phyloP scores from a whole-genome alignment of 1,140 invertebrate genomes.

The Eueides isabella region DNA sequence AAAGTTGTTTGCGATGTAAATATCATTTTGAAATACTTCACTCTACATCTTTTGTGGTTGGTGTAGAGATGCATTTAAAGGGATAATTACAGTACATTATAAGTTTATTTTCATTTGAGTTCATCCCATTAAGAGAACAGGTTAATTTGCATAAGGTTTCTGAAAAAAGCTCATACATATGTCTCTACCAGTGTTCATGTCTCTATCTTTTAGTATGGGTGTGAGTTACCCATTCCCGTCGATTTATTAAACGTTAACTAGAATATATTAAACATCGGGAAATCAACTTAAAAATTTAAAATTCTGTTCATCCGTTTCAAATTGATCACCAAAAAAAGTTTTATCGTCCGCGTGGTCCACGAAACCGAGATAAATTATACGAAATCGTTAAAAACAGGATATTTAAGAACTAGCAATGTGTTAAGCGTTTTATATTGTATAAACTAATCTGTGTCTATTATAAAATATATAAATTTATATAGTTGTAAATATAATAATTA shows the following conservation, averaged over 20 bases:
- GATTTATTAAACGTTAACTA: neutral
- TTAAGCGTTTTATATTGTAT: slow-evolving; percentile 10
- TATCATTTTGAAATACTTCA: neutral
- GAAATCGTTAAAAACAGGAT: slow-evolving; percentile 13
- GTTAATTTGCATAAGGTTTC: slow-evolving; percentile 6
- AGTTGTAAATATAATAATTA: no score
- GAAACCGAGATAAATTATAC: slow-evolving; percentile 10
- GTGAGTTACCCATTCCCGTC: neutral
- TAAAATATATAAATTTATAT: no score
- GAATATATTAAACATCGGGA: neutral
- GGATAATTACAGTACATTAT: slow-evolving; percentile 8
- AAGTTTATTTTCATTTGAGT: slow-evolving; percentile 1
- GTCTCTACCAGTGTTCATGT: neutral
- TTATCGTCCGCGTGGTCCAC: slow-evolving; percentile 12
- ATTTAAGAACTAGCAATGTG: slow-evolving; percentile 14
- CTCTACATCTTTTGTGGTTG: neutral
- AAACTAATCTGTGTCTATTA: neutral
- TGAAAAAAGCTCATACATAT: neutral
- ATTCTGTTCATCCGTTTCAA: slow-evolving; percentile 11
- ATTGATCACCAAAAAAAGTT: slow-evolving; percentile 12
- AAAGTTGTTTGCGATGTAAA: slow-evolving; percentile 1
- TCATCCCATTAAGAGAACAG: slow-evolving; percentile 1
- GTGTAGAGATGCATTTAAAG: neutral
- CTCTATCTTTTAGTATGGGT: neutral
- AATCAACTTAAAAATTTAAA: slow-evolving; percentile 9